These are phyloP conservation scores for Psilanteris sp. DNA, from an alignment of 1,140 invertebrate species.

Conservation along the genomic window DNA sequence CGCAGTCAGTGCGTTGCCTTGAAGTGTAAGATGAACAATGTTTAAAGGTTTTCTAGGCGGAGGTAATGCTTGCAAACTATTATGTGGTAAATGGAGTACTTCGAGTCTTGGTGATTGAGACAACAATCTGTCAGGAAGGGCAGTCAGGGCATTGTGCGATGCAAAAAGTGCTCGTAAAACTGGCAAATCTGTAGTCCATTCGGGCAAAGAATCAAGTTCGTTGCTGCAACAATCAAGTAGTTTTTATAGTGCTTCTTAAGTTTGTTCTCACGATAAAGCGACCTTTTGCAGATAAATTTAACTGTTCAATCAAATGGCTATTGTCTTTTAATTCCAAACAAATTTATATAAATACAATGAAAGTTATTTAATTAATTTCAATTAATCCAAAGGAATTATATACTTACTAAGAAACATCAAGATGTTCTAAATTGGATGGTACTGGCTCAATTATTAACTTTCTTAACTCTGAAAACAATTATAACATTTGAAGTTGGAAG, in stretches of 20 bases:
- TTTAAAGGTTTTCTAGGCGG: conserved; percentile 84
- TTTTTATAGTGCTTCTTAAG: conserved; percentile 5
- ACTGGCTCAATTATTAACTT: conserved; percentile 83
- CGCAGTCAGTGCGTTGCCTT: conserved; percentile 87
- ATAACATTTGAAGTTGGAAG: no score
- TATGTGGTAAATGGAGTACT: conserved; percentile 87
- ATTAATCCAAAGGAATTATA: conserved; percentile 6
- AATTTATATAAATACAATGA: no score
- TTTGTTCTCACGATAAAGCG: no score
- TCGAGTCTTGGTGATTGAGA: conserved; percentile 86
- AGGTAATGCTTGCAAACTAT: conserved; percentile 86
- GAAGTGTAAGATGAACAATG: conserved; percentile 86
- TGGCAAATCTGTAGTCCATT: conserved; percentile 88
- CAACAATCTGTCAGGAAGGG: conserved; percentile 86
- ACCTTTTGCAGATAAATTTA: neutral
- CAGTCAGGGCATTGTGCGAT: conserved; percentile 86
- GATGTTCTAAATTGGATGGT: conserved; percentile 85
- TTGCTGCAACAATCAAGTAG: conserved; percentile 79
- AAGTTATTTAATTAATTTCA: no score
- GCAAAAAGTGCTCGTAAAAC: conserved; percentile 86
- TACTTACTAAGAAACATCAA: conserved; percentile 87
- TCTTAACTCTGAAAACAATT: conserved; percentile 83
- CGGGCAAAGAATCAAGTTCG: conserved; percentile 85
- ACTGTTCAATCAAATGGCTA: no score
- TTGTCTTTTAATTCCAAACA: no score